A percentile compares a stretch with the other conserved stretches of the same genome.
Evolutionary conservation across 2,888 invertebrate species (phyloP).

Genomic region (Drosophila hawaiiensis): DNA sequence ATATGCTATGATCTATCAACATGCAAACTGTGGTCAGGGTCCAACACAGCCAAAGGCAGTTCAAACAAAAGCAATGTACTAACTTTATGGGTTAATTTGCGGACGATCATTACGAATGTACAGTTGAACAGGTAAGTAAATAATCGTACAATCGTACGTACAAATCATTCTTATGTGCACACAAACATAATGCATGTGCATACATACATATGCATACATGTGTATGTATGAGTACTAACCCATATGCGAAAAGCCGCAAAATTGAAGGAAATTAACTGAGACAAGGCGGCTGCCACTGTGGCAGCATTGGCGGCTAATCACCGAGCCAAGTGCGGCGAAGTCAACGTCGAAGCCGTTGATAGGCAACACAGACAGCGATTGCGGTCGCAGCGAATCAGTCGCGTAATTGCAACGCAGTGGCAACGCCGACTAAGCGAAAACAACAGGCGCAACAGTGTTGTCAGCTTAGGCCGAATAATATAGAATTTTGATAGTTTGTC

Average conservation of each 20-base stretch:
- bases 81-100: slow-evolving; percentile 68
- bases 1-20: slow-evolving; percentile 35
- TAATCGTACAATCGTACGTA: slow-evolving; percentile 10
- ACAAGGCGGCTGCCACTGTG: slow-evolving; percentile 35
- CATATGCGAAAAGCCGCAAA: slow-evolving; percentile 68
- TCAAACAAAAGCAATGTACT: slow-evolving; percentile 36
- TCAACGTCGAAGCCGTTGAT: slow-evolving; percentile 13
- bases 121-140: slow-evolving; percentile 32
- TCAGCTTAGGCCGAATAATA: not conserved
- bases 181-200: slow-evolving; percentile 11
- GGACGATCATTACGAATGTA: slow-evolving; percentile 48
- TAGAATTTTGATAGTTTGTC: not conserved
- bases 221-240: slow-evolving; percentile 32
- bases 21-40: not conserved
- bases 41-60: not conserved
- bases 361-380: slow-evolving; percentile 34
- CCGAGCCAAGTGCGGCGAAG: slow-evolving; percentile 45
- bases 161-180: slow-evolving; percentile 11
- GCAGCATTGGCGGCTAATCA: slow-evolving; percentile 48
- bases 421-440: slow-evolving; percentile 52
- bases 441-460: slow-evolving; percentile 44
- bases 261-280: slow-evolving; percentile 58
- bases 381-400: slow-evolving; percentile 52
- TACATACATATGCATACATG: not conserved
- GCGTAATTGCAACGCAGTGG: slow-evolving; percentile 65